Base-by-base conservation (phyloP, 1,140 invertebrate genomes). In the Zaprionus nigranus region DNA sequence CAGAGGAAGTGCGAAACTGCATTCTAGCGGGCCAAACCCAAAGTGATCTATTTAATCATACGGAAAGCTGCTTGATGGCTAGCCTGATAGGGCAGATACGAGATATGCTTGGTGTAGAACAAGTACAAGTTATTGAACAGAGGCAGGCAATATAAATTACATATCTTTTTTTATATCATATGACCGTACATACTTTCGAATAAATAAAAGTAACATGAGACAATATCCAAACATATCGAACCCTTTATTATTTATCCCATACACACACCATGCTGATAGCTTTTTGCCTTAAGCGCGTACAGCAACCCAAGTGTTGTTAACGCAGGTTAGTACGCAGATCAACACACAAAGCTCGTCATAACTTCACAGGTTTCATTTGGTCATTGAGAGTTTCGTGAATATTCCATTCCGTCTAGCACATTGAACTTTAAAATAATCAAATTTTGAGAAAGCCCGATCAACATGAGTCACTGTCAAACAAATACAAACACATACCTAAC, bases 1-100 rank as follows among this genome's bases (percentile, higher is more conserved):
- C 96, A 11, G 92, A 94, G 40, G 96, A 97, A 93, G 95, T 95
- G 13, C 93, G 95, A 6, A 93, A 93, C 61, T 97, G 96, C 82
- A 94, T 97, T 49, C 90, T 93, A 68, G 90, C 93, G 81, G 95
- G 95, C 94, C 88, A 62, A 15, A 93, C 88, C 9, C 95, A 96
- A 92, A 95, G 95, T 82, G 91, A 94, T 1, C 91, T 93, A 26
- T 93, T 96, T 26, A 91, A 94, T 5, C 94, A 95, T 26, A 92
- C 93, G 5, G 94, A 95, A 71, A 95, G 94, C 24, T 84, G 95
- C 46, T 69, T 94, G 11, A 84, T 96, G 30, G 94, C 95, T 3
- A 93, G 94, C 81, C 88, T 96, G n/a, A 94, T 95, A 85, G 95
- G 96, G 81, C 93, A 94, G 77, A 90, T 96, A 40, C 93, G 95